Conservation (phyloP, 2,113 vertebrate species). For the Eptesicus fuscus region DNA sequence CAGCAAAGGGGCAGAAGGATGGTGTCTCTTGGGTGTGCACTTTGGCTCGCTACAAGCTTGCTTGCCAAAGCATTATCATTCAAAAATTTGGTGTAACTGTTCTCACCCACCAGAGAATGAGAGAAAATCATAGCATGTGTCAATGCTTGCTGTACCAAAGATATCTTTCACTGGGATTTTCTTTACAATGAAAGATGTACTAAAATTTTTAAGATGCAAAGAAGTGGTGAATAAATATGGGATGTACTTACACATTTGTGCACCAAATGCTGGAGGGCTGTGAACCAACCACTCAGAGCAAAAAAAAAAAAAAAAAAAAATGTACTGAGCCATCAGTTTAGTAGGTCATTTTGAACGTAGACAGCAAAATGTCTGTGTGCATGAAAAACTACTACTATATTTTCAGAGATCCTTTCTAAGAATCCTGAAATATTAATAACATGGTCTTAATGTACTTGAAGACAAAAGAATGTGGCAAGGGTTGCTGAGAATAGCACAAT, state of each 20-base stretch:
- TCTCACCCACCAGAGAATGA: not conserved
- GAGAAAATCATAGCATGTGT: slow-evolving; percentile 8
- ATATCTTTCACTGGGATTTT: slow-evolving; percentile 54
- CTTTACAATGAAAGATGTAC: not conserved
- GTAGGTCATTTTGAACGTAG: slow-evolving; percentile 58
- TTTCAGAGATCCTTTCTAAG: slow-evolving; percentile 74
- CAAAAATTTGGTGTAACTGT: not conserved
- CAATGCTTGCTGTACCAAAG: slow-evolving; percentile 25
- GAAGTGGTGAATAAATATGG: slow-evolving; percentile 48
- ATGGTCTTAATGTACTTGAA: slow-evolving; percentile 76
- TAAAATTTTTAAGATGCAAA: slow-evolving; percentile 37
- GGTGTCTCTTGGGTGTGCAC: slow-evolving; percentile 59
- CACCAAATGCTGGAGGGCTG: not conserved
- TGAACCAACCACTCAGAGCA: slow-evolving; percentile 19
- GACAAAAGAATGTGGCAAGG: slow-evolving; percentile 63
- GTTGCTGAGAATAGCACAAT: slow-evolving; percentile 44
- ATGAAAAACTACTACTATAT: slow-evolving; percentile 56
- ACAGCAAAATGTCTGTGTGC: slow-evolving; percentile 70
- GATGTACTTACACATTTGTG: slow-evolving; percentile 21
- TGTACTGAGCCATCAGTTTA: slow-evolving; percentile 24
- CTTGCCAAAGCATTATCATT: slow-evolving; percentile 43
- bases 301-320: slow-evolving; percentile 28
- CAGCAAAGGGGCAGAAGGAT: slow-evolving; percentile 44
- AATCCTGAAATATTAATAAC: slow-evolving; percentile 83
- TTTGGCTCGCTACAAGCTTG: slow-evolving; percentile 50